Conservation (phyloP, 2,888 invertebrate species). For the Ecdyonurus torrentis region DNA sequence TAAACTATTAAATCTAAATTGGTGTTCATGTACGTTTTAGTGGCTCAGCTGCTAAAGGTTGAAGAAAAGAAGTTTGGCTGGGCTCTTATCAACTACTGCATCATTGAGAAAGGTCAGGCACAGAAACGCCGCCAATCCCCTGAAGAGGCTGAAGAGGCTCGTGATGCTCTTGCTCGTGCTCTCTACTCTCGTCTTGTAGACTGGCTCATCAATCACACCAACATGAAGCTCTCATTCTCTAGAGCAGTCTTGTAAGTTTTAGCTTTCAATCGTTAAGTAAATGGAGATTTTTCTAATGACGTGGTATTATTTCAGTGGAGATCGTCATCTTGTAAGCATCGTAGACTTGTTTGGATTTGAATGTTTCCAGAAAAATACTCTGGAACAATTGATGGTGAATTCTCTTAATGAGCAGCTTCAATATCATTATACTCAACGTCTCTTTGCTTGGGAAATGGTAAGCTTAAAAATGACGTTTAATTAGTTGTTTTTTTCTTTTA, state of each 20-base stretch:
- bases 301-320: constrained; percentile 46
- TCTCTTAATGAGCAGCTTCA: constrained; percentile 86
- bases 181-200: constrained; percentile 73
- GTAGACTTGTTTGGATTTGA: constrained; percentile 88
- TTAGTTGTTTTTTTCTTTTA: too few relatives aligned
- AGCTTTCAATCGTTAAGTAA: background rate
- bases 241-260: constrained; percentile 70
- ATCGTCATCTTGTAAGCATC: constrained; percentile 62
- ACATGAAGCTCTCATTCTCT: constrained; percentile 65
- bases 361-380: constrained; percentile 67
- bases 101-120: constrained; percentile 55
- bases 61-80: constrained; percentile 71
- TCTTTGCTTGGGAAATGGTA: constrained; percentile 82
- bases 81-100: constrained; percentile 72
- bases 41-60: constrained; percentile 55
- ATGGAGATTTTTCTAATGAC: background rate
- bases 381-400: constrained; percentile 80
- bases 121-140: constrained; percentile 49
- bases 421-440: constrained; percentile 79
- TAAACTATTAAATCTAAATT: background rate
- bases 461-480: too few relatives aligned
- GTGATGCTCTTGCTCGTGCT: constrained; percentile 72
- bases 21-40: constrained; percentile 22
- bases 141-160: constrained; percentile 64
- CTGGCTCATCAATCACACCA: constrained; percentile 74